A percentile compares a stretch with the other conserved stretches of the same genome.
phyloP scores from a whole-genome alignment of 2,797 vertebrate genomes.

The Muscicapa comitata region DNA sequence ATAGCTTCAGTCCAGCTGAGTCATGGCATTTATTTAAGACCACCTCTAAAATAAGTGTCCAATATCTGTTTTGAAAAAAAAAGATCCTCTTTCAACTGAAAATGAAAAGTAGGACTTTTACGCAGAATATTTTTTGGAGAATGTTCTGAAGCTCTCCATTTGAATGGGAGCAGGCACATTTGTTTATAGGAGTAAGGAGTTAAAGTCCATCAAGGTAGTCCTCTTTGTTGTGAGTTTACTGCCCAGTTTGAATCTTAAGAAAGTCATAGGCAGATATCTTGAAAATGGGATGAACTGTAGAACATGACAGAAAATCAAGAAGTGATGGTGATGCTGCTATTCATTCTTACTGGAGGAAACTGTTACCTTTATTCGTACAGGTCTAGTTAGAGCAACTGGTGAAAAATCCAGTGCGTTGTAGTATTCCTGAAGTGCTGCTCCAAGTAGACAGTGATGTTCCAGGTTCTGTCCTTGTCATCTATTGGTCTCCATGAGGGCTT shows the following conservation, averaged over 20 bases:
- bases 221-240: neutral
- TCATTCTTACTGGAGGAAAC: neutral
- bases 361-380: neutral
- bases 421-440: neutral
- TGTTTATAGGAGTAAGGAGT: neutral
- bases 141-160: neutral
- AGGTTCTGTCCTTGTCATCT: neutral
- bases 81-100: neutral
- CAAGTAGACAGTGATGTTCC: neutral
- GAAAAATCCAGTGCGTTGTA: neutral
- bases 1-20: neutral
- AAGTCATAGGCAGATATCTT: neutral
- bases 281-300: neutral
- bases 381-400: neutral
- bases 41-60: neutral
- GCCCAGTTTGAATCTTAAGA: neutral
- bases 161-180: neutral
- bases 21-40: neutral
- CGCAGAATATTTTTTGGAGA: neutral
- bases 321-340: neutral
- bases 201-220: neutral
- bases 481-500: neutral
- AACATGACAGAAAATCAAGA: neutral
- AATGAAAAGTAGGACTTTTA: neutral
- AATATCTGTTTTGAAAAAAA: neutral